Evolutionary conservation across 2,113 vertebrate genomes (phyloP), one percentile per base, ranked within the genome.

Genomic region (Thymallus thymallus): DNA sequence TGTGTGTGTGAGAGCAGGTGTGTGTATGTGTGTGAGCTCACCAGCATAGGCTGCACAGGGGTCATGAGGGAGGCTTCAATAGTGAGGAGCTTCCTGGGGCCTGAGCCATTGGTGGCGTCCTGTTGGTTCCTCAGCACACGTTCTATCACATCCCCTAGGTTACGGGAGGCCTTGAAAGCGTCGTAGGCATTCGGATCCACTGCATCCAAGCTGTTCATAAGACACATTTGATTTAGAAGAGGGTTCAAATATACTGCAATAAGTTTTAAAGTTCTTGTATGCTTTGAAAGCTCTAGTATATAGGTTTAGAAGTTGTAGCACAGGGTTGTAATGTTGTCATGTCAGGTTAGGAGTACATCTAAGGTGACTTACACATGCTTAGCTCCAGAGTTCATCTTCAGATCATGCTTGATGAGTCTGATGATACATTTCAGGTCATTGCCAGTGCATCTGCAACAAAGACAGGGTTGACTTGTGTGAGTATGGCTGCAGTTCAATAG

Each of bases 11-110:
- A 16, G 56, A 7, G 14, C 22, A 13, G 4, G 29, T 32, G 29
- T 64, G 62, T 3, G 4, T n/a, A 29, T 66, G 69, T 56, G 58
- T 30, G 2, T 13, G 63, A 3, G 41, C 78, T 91, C 80, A 98
- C 98, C 96, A 99, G 85, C 98, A 99, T 99, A 71, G 98, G 98
- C 89, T 99, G 98, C 41, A 99, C 96, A 0, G 98, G 98, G 3
- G 97, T 99, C 97, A 99, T 96, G 73, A 98, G 93, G 0, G 95
- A 92, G 14, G 98, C 98, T 91, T 98, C 94, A 3, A 99, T 89
- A 0, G 94, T 96, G 58, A 99, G 94, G 2, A 92, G 77, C 1
- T 90, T 94, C 79, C 93, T 93, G 63, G 85, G 81, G 0, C 98
- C 98, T 0, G 95, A 95, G 16, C 88, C 73, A 32, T 92, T 93